These are phyloP conservation scores for Sinocyclocheilus anshuiensis DNA, from an alignment of 2,113 vertebrate species.

Conservation along the genomic window DNA sequence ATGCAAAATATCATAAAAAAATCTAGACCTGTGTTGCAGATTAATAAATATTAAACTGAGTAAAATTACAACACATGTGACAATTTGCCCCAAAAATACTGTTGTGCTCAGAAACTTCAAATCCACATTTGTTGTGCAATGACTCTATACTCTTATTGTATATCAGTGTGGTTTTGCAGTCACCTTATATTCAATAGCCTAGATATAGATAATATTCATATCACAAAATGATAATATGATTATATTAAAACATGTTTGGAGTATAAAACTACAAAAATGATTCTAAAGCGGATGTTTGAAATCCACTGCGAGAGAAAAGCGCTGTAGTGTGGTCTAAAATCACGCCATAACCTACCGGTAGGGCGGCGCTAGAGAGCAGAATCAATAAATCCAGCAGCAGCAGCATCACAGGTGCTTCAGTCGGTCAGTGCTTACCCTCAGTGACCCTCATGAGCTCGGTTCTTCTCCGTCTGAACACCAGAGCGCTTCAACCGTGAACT, in stretches of 20 bases:
- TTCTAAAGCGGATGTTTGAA: not conserved
- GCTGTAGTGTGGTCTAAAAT: too few species aligned
- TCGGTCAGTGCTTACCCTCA: not conserved
- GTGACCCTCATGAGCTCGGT: not conserved
- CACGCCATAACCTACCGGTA: not conserved
- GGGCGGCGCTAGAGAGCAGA: not conserved
- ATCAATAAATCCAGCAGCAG: not conserved
- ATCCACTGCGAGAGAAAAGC: not conserved
- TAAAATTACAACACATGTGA: not conserved
- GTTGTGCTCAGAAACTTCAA: too few species aligned
- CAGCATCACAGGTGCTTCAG: not conserved
- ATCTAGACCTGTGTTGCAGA: not conserved
- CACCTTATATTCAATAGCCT: not conserved
- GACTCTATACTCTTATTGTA: not conserved
- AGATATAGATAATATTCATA: too few species aligned
- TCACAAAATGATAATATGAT: not conserved
- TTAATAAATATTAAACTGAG: not conserved
- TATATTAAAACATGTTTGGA: not conserved
- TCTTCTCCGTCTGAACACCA: not conserved
- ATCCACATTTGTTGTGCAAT: not conserved
- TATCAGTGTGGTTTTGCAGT: not conserved
- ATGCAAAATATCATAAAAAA: not conserved
- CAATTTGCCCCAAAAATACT: not conserved
- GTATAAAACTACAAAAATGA: not conserved
- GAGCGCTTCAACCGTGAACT: not conserved